Evolutionary conservation across 2,888 invertebrate species (phyloP), one percentile per base, ranked within the genome.

Genomic region (Epistrophella euchroma): DNA sequence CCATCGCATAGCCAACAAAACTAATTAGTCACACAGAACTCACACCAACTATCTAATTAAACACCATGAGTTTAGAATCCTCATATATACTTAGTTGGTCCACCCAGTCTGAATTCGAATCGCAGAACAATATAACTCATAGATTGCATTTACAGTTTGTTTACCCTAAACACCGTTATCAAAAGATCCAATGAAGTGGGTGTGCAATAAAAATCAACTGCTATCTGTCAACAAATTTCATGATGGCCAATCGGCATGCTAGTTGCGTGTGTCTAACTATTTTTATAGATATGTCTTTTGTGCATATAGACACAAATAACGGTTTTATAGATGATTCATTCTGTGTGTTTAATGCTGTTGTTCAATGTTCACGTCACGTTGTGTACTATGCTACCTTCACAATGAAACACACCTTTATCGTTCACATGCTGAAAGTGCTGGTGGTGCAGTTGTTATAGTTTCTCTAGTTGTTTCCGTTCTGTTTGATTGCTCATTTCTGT

Each of bases 401-500:
- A 32, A 32, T 32, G 7, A 7, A 6, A 9, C 25, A 15, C 47
- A 66, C 47, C 47, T 62, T 50, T 37, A 25, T 37, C 11, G 37
- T 37, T 37, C 37, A 19, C 47, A 17, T 50, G 19, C 11, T 22
- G 22, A 13, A 25, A 15, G 22, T 50, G 5, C 9, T 19, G 22
- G 40, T 28, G n/a, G 28, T 47, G 56, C 28, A 56, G 58, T 66
- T 68, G 58, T 50, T 32, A 10, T 28, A 56, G 64, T 50, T 64
- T 66, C 19, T 47, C 19, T 47, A 72, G 62, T 78, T 79, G 50
- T 52, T 37, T 72, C 72, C 72, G 78, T 79, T 72, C 56, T 64
- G 64, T 72, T 79, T 72, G 78, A 66, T 72, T 79, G 64, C 64
- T 72, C 56, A 66, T 66, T 52, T 72, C 56, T 72, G 55, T 66